Evolutionary conservation across 2,888 invertebrate genomes (phyloP).

Genomic region (Opisthograptis luteolata): DNA sequence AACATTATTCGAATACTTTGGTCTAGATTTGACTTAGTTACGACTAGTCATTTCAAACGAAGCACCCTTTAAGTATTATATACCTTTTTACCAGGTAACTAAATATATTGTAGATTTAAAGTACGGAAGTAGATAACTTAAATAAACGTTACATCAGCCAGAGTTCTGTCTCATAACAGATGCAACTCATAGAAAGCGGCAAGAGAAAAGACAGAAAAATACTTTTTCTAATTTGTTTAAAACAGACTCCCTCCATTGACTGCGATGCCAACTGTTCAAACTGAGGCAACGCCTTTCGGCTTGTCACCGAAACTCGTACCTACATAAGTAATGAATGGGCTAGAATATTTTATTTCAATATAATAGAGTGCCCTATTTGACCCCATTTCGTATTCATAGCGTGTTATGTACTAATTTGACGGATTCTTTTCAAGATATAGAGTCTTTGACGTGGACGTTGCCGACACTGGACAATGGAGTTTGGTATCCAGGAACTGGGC

Average conservation of each 20-base stretch:
- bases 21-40: too few relatives aligned
- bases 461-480: conserved; percentile 58
- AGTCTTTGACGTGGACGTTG: conserved; percentile 67
- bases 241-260: conserved; percentile 58
- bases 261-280: conserved; percentile 76
- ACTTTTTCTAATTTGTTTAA: conserved; percentile 58
- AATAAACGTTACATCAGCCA: conserved; percentile 24
- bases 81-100: too few relatives aligned
- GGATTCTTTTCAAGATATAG: conserved; percentile 75
- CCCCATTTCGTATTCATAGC: conserved; percentile 81
- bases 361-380: conserved; percentile 80
- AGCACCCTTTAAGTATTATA: too few relatives aligned
- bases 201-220: conserved; percentile 49
- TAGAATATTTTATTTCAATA: conserved; percentile 82
- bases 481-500: conserved; percentile 38
- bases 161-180: conserved; percentile 18
- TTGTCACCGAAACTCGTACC: conserved; percentile 61
- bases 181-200: conserved; percentile 35
- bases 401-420: conserved; percentile 82
- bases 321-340: conserved; percentile 74
- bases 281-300: conserved; percentile 74
- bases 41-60: too few relatives aligned
- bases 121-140: conserved; percentile 30
- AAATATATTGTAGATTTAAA: conserved; percentile 23
- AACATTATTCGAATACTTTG: too few relatives aligned